These are phyloP conservation scores for Acronicta leporina DNA, from an alignment of 2,888 invertebrate species.

Conservation along the genomic window DNA sequence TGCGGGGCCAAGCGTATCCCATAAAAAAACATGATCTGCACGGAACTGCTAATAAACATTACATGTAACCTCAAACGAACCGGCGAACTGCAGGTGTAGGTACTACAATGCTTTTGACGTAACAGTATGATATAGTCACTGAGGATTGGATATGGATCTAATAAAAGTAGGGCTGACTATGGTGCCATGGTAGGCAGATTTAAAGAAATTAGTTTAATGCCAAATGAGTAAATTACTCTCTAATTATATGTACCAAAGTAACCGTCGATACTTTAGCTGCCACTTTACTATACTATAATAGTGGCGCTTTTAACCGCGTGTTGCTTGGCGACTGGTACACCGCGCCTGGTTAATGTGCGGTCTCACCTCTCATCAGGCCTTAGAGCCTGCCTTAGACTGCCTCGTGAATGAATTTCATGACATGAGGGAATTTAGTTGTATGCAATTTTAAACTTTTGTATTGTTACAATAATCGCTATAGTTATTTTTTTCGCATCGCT, in stretches of 20 bases:
- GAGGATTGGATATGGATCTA: no score
- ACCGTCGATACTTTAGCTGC: conserved; percentile 1
- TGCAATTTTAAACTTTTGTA: background rate
- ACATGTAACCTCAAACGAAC: no score
- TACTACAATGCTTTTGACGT: no score
- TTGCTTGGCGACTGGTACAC: conserved; percentile 13
- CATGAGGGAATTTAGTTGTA: background rate
- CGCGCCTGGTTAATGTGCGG: conserved; percentile 27
- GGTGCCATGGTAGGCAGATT: no score
- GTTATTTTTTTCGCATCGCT: background rate
- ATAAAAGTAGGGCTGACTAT: no score
- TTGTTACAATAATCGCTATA: background rate
- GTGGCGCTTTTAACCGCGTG: conserved; percentile 5
- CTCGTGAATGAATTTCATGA: no score
- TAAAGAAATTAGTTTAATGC: background rate
- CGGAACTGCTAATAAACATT: no score
- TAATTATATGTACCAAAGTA: background rate
- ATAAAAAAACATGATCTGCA: no score
- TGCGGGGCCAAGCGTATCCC: no score
- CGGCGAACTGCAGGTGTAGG: no score
- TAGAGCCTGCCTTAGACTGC: background rate
- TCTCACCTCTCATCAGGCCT: conserved; percentile 18
- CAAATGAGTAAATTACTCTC: background rate
- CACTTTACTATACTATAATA: conserved; percentile 34
- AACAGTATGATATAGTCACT: no score